A percentile compares a stretch with the other conserved stretches of the same genome.
Conservation (phyloP, 23 tunicate species). For the Trididemnum clinides region DNA sequence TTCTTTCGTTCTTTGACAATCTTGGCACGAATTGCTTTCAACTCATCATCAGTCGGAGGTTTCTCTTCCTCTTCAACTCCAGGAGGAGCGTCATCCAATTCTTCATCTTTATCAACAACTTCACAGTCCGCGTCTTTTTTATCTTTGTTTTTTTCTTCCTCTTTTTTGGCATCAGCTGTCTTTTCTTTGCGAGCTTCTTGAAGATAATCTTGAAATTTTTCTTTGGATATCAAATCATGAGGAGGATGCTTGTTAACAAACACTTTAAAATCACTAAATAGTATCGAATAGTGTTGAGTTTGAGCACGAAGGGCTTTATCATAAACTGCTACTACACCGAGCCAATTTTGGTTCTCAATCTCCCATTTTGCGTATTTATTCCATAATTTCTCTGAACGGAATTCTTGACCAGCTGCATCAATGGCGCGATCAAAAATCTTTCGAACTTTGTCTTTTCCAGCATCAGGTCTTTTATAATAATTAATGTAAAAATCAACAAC, state of each 20-base stretch:
- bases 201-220: conserved; percentile 47
- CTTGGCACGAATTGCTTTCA: conserved; percentile 42
- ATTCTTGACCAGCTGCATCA: conserved; percentile 79
- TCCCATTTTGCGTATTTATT: conserved; percentile 84
- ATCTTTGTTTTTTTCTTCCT: conserved; percentile 1
- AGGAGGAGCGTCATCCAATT: conserved; percentile 79
- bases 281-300: conserved; percentile 83
- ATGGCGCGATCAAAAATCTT: conserved; percentile 76
- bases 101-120: conserved; percentile 39
- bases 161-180: conserved; percentile 25
- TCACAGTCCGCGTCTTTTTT: conserved; percentile 18
- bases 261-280: conserved; percentile 68
- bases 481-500: conserved; percentile 83
- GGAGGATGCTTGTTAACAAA: conserved; percentile 78
- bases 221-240: conserved; percentile 36
- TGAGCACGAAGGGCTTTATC: conserved; percentile 57
- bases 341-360: conserved; percentile 66
- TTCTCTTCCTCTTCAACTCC: conserved; percentile 74
- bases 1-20: conserved; percentile 65
- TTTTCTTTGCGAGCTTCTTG: conserved; percentile 38
- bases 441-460: conserved; percentile 71
- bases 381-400: conserved; percentile 93
- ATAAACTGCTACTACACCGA: conserved; percentile 52
- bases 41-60: conserved; percentile 80
- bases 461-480: conserved; percentile 86